phyloP scores from a whole-genome alignment of 1,140 invertebrate genomes.

The Tetramorium parvispinum region DNA sequence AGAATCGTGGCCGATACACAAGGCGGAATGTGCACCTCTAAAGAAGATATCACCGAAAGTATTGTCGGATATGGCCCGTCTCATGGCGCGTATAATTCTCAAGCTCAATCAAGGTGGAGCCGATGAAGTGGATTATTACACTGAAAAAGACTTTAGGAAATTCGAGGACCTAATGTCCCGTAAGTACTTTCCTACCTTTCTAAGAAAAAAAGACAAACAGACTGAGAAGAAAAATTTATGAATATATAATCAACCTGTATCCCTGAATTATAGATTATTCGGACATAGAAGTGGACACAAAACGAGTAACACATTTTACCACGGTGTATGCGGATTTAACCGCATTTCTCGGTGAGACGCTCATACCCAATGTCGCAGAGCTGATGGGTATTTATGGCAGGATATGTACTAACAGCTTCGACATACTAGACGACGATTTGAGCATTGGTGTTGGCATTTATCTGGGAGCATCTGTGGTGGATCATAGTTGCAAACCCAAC shows the following conservation, averaged over 20 bases:
- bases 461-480: constrained; percentile 93
- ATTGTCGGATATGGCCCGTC: constrained; percentile 90
- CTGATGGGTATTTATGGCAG: constrained; percentile 93
- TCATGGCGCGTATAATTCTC: constrained; percentile 91
- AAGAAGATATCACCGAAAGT: constrained; percentile 88
- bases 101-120: constrained; percentile 89
- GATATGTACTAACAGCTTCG: constrained; percentile 95
- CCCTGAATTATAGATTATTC: constrained; percentile 89
- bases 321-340: constrained; percentile 89
- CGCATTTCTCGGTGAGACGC: constrained; percentile 88
- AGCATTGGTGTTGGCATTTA: constrained; percentile 94
- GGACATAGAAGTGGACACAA: constrained; percentile 90
- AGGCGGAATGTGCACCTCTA: constrained; percentile 91
- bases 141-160: constrained; percentile 89
- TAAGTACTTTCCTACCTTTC: constrained; percentile 84
- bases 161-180: constrained; percentile 95
- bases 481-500: constrained; percentile 96
- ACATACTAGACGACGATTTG: constrained; percentile 93
- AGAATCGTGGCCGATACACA: constrained; percentile 91
- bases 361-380: constrained; percentile 91
- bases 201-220: background rate
- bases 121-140: constrained; percentile 89
- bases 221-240: background rate
- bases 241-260: background rate
- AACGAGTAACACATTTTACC: constrained; percentile 91